Conservation (phyloP, 2,113 vertebrate genomes). For the Semnornis frantzii region DNA sequence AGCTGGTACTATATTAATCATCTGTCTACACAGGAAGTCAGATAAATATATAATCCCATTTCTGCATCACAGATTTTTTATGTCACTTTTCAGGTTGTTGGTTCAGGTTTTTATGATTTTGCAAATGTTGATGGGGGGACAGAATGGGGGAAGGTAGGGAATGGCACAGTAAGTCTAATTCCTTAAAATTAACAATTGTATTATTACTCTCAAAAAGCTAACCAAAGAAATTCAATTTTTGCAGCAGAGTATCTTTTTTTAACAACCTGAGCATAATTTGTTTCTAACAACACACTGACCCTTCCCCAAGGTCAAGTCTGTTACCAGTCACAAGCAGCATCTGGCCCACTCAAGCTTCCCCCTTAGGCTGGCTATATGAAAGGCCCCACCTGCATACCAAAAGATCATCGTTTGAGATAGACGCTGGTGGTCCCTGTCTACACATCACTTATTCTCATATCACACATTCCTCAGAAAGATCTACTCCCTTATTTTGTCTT, state of each 20-base stretch:
- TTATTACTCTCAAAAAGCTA: neutral
- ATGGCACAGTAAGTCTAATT: neutral
- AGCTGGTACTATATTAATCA: constrained; percentile 46
- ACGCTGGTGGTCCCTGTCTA: neutral
- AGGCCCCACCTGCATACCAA: neutral
- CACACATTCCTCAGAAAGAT: neutral
- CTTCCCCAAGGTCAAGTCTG: constrained; percentile 10
- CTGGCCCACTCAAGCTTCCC: neutral
- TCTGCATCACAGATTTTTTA: constrained; percentile 40
- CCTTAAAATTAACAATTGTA: neutral
- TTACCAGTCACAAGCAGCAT: neutral
- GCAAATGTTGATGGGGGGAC: neutral
- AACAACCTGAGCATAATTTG: neutral
- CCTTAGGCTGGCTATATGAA: rapidly evolving
- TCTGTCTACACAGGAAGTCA: constrained; percentile 41
- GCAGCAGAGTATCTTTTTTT: neutral
- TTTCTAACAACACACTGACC: neutral
- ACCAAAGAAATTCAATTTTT: neutral
- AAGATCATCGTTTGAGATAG: neutral
- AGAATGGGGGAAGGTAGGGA: neutral
- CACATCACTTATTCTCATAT: rapidly evolving
- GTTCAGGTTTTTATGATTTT: neutral
- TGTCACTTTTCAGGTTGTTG: neutral
- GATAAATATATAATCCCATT: constrained; percentile 50
- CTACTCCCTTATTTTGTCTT: neutral